phyloP scores from a whole-genome alignment of 2,113 vertebrate genomes.

The Taxidea taxus region DNA sequence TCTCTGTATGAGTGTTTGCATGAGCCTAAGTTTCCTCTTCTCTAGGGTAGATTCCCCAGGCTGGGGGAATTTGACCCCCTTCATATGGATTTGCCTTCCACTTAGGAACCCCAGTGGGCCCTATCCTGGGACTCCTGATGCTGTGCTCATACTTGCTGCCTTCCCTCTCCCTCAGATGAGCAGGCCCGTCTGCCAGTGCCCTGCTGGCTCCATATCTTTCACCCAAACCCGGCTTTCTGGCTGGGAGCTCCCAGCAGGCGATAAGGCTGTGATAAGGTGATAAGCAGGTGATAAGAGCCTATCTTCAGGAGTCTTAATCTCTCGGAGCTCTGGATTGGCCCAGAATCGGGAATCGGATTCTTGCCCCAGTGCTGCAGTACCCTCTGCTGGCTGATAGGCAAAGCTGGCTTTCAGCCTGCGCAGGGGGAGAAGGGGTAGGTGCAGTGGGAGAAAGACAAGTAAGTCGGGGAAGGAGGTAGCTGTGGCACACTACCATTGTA shows the following conservation, averaged over 20 bases:
- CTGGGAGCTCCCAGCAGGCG: not conserved
- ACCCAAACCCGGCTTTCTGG: not conserved
- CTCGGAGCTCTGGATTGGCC: not conserved
- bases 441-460: not conserved
- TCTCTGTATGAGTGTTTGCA: not conserved
- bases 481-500: not conserved
- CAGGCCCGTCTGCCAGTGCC: not conserved
- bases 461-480: not conserved
- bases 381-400: conserved; percentile 57
- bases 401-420: conserved; percentile 1
- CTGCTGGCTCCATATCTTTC: not conserved
- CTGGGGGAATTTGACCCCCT: not conserved
- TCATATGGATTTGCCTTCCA: not conserved
- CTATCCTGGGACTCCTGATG: not conserved
- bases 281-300: too few species aligned
- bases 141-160: too few species aligned
- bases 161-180: not conserved
- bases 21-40: not conserved
- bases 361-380: conserved; percentile 45
- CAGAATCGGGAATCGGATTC: not conserved
- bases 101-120: not conserved
- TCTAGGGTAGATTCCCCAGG: not conserved
- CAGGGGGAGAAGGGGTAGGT: not conserved
- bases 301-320: not conserved
- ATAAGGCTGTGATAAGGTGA: too few species aligned